These are phyloP conservation scores for Azemiops feae DNA, from an alignment of 2,113 vertebrate species.

Conservation along the genomic window DNA sequence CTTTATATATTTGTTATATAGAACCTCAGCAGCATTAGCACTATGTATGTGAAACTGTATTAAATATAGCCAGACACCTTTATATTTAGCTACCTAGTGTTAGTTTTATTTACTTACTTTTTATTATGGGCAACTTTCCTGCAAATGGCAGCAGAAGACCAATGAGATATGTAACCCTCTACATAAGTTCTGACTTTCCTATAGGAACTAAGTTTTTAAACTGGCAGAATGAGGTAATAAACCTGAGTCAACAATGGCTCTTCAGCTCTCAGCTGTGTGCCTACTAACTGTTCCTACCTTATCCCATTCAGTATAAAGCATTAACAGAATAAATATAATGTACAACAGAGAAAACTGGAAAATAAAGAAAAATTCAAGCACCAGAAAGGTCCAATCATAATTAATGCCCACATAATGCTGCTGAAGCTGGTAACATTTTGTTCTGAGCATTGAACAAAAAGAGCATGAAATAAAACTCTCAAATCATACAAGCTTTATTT, in stretches of 20 bases:
- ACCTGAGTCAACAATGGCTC: not conserved
- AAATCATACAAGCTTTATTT: not conserved
- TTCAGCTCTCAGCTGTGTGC: not conserved
- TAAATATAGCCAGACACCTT: not conserved
- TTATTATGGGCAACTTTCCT: not conserved
- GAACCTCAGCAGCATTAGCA: not conserved
- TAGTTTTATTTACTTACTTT: not conserved
- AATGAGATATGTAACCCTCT: not conserved
- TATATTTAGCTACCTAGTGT: not conserved
- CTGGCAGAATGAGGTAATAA: not conserved
- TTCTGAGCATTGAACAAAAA: not conserved
- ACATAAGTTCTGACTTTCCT: not conserved
- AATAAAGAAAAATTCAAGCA: not conserved
- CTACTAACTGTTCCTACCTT: not conserved
- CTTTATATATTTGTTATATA: not conserved
- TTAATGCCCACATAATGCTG: not conserved
- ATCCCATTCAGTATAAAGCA: not conserved
- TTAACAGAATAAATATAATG: not conserved
- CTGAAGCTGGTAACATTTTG: not conserved
- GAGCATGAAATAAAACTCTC: not conserved
- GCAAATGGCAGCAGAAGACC: not conserved
- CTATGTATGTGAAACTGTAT: not conserved
- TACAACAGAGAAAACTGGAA: not conserved
- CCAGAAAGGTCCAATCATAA: not conserved
- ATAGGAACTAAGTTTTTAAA: not conserved